A percentile compares a stretch with the other conserved stretches of the same genome.
Evolutionary conservation across 2,888 invertebrate species (phyloP).

Genomic region (Barypeithes pellucidus): DNA sequence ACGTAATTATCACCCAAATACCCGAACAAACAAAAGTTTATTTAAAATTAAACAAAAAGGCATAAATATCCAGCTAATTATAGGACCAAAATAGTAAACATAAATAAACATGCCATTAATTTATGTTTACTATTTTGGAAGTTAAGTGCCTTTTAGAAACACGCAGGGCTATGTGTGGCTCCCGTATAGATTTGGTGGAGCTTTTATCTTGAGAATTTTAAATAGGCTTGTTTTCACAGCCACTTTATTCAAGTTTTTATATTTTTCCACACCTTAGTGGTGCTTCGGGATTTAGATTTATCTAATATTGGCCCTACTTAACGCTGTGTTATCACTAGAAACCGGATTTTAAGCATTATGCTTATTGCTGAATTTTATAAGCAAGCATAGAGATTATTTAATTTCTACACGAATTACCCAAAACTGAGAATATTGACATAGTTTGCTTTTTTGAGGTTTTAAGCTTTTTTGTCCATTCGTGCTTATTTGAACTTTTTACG

Average conservation of each 20-base stretch:
- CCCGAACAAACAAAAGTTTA: conserved; percentile 2
- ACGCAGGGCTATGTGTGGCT: neutral
- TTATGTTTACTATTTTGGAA: conserved; percentile 11
- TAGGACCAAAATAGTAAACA: conserved; percentile 12
- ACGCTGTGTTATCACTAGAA: too few relatives aligned
- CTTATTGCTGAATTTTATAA: too few relatives aligned
- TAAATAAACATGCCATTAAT: conserved; percentile 34
- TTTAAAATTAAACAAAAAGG: conserved; percentile 25
- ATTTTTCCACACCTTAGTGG: neutral
- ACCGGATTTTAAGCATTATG: too few relatives aligned
- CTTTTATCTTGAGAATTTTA: conserved; percentile 9
- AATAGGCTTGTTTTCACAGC: neutral
- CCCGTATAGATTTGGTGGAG: neutral
- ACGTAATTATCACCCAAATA: neutral
- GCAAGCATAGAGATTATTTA: too few relatives aligned
- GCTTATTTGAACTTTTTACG: too few relatives aligned
- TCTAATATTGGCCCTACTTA: too few relatives aligned
- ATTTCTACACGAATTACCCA: too few relatives aligned
- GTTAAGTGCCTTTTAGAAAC: conserved; percentile 25
- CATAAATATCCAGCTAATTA: conserved; percentile 31
- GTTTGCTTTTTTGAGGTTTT: too few relatives aligned
- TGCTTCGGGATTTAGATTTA: too few relatives aligned
- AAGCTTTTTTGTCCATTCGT: too few relatives aligned
- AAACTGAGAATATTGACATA: too few relatives aligned
- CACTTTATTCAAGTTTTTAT: neutral